Conservation (phyloP, 2,888 invertebrate genomes). For the Eristalis intricaria region DNA sequence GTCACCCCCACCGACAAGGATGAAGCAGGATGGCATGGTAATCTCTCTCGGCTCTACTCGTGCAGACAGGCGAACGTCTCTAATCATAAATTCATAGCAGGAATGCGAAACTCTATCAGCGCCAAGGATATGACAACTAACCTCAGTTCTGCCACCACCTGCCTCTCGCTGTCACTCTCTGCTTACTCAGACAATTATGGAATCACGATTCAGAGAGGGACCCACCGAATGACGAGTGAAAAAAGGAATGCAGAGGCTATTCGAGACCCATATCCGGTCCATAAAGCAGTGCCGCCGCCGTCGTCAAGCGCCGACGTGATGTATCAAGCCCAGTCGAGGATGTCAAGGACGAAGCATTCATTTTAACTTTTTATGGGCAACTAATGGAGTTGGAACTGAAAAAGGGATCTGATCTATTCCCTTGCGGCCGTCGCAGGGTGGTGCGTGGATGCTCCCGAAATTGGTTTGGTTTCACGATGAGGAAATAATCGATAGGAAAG, state of each 20-base stretch:
- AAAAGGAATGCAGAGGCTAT: background rate
- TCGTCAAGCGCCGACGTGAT: background rate
- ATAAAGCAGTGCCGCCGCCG: background rate
- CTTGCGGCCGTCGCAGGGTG: conserved; percentile 10
- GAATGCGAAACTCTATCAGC: conserved; percentile 35
- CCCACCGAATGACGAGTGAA: background rate
- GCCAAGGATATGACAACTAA: conserved; percentile 35
- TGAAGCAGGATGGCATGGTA: conserved; percentile 8
- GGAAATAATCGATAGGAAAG: conserved; percentile 7
- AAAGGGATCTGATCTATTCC: background rate
- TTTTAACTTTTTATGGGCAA: conserved; percentile 37
- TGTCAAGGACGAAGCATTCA: conserved; percentile 20
- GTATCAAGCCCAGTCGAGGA: conserved; percentile 12
- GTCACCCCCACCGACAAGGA: background rate
- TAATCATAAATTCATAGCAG: conserved; percentile 58
- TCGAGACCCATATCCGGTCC: conserved; percentile 17
- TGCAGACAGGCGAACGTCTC: conserved; percentile 14
- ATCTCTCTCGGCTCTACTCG: background rate
- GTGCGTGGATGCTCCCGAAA: background rate
- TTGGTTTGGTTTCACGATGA: conserved; percentile 8
- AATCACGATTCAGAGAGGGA: conserved; percentile 9
- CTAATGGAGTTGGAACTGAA: conserved; percentile 32
- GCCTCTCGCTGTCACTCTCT: background rate
- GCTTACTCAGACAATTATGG: conserved; percentile 18
- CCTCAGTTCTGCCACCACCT: background rate